Conservation (phyloP, 2,113 vertebrate species). For the Hemibagrus wyckioides region DNA sequence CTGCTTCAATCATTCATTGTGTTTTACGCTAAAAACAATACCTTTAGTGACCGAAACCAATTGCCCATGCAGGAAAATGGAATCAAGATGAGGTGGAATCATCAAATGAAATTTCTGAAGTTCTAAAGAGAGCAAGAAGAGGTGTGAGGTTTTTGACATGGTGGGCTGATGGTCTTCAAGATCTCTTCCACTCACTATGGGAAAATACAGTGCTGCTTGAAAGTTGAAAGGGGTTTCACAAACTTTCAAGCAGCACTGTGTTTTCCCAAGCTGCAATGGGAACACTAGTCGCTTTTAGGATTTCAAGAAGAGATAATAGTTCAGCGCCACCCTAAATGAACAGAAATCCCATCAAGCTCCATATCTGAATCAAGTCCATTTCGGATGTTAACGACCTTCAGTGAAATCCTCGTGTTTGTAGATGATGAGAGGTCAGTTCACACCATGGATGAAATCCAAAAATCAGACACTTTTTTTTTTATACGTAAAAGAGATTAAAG, state of each 20-base stretch:
- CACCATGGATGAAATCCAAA: slow-evolving; percentile 35
- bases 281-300: neutral
- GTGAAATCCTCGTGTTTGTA: neutral
- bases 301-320: slow-evolving; percentile 50
- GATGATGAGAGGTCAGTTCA: slow-evolving; percentile 39
- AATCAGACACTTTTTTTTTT: slow-evolving; percentile 49
- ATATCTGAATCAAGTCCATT: slow-evolving; percentile 64
- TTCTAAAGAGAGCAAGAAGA: neutral
- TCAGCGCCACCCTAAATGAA: slow-evolving; percentile 52
- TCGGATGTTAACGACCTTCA: slow-evolving; percentile 44
- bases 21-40: neutral
- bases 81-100: neutral
- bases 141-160: neutral
- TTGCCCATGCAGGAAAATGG: neutral
- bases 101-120: neutral
- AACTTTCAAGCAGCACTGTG: too few relatives aligned
- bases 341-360: slow-evolving; percentile 50
- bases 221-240: too few relatives aligned
- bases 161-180: slow-evolving; percentile 12
- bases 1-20: neutral
- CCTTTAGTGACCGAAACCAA: slow-evolving; percentile 13
- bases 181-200: neutral
- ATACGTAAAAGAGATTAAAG: slow-evolving; percentile 54
- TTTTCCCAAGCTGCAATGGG: neutral
- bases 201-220: too few relatives aligned